Base-by-base conservation (phyloP, 2,888 invertebrate genomes). In the Habrosyne pyritoides region DNA sequence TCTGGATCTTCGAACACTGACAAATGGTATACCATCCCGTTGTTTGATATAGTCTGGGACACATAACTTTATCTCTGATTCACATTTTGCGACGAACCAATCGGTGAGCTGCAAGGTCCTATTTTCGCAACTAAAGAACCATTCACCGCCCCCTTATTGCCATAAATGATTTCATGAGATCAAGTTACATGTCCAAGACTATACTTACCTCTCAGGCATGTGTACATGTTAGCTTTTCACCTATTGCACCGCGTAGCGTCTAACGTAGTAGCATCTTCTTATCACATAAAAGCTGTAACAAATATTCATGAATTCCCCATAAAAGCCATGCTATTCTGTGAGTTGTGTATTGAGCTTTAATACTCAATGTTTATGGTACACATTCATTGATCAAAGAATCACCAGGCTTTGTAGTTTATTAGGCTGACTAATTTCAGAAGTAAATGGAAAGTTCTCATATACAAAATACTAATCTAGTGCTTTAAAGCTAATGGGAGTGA, bases 301-400 rank as follows among this genome's bases (percentile, higher is more conserved):
- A 91, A 91, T 92, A 91, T 92, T 91, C 92, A 87, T 71, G 89
- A 80, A 84, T 91, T 89, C 91, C 92, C 92, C 91, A 77, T 81
- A 75, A 71, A 77, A 82, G 83, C 82, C 83, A 77, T 69, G 81
- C 69, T 81, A 78, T 85, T 84, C 88, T 83, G 71, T 73, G 77
- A 86, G 79, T 71, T 56, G 60, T 63, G 56, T 55, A 62, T 73
- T 69, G 70, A 68, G 48, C 12, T 24, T 42, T 47, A 52, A 53
- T 55, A 62, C 36, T 55, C 24, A 56, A 49, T 53, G 33, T 30
- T 36, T 52, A 46, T n/a, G 24, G 33, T 28, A 55, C 46, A 51
- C 33, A n/a, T 47, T 56, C 58, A 66, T 63, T 61, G 67, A 70
- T 69, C 72, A 73, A 71, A 71, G 68, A 73, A 75, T 66, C 59